phyloP scores from a whole-genome alignment of 2,888 invertebrate genomes.

The Dyspetes luteomarginatus region DNA sequence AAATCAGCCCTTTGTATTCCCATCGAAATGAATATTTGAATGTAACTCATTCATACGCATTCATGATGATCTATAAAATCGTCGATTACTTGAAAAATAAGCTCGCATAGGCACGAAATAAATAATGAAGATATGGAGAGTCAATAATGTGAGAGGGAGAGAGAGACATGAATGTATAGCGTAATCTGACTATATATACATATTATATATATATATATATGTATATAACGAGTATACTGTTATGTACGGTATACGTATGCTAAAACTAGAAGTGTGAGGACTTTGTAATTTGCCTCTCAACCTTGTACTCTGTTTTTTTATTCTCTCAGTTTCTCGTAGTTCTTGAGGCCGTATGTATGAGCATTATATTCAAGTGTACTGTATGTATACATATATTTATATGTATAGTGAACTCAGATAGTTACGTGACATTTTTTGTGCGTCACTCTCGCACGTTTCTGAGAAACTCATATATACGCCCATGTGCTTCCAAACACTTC shows the following conservation, averaged over 20 bases:
- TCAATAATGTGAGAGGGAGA: too few species aligned
- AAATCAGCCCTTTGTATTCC: too few species aligned
- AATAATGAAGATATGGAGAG: not conserved
- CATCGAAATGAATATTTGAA: too few species aligned
- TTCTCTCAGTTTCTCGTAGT: constrained; percentile 27
- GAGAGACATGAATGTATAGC: too few species aligned
- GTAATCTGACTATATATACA: too few species aligned
- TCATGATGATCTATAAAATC: too few species aligned
- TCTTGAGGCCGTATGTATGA: constrained; percentile 19
- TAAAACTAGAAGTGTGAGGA: constrained; percentile 49
- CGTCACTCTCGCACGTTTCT: constrained; percentile 49
- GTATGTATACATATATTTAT: not conserved
- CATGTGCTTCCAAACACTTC: constrained; percentile 15
- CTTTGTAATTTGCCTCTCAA: constrained; percentile 59
- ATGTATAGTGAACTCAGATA: constrained; percentile 13
- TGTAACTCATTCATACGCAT: too few species aligned
- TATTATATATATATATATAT: too few species aligned
- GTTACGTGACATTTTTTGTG: constrained; percentile 57
- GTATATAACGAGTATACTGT: not conserved
- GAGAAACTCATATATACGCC: constrained; percentile 39
- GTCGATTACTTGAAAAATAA: too few species aligned
- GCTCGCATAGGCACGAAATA: too few species aligned
- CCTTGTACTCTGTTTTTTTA: constrained; percentile 41
- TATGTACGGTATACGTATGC: constrained; percentile 34
- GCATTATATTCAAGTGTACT: constrained; percentile 20